phyloP scores from a whole-genome alignment of 2,888 invertebrate genomes.

The Chrysotoxum bicinctum region DNA sequence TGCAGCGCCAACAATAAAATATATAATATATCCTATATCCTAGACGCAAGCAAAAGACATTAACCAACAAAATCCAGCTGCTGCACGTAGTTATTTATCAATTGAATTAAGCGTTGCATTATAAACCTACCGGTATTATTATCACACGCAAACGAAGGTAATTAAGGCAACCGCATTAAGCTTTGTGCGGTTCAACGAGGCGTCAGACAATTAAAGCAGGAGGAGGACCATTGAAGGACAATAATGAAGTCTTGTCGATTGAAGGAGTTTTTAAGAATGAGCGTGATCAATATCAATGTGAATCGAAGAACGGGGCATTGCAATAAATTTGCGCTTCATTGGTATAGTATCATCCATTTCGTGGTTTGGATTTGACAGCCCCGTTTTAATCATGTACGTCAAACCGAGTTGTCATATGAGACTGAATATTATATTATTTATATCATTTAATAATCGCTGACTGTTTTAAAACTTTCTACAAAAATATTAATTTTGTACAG shows the following conservation, averaged over 20 bases:
- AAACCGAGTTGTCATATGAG: no score
- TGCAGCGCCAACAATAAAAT: slow-evolving; percentile 23
- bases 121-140: not conserved
- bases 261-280: not conserved
- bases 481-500: no score
- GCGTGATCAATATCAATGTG: not conserved
- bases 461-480: no score
- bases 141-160: slow-evolving; percentile 19
- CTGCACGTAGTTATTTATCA: slow-evolving; percentile 56
- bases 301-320: no score
- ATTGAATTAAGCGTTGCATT: slow-evolving; percentile 25
- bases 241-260: not conserved
- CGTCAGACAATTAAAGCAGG: slow-evolving; percentile 25
- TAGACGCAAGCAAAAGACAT: slow-evolving; percentile 8
- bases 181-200: not conserved
- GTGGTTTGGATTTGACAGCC: no score
- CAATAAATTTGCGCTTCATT: no score
- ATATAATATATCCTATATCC: not conserved
- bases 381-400: no score
- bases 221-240: not conserved
- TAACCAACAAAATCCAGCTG: slow-evolving; percentile 20
- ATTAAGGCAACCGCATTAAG: slow-evolving; percentile 36
- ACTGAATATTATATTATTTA: no score
- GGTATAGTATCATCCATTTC: no score
- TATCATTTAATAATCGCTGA: no score